Evolutionary conservation across 2,113 vertebrate genomes (phyloP).

Genomic region (Puntigrus tetrazona): DNA sequence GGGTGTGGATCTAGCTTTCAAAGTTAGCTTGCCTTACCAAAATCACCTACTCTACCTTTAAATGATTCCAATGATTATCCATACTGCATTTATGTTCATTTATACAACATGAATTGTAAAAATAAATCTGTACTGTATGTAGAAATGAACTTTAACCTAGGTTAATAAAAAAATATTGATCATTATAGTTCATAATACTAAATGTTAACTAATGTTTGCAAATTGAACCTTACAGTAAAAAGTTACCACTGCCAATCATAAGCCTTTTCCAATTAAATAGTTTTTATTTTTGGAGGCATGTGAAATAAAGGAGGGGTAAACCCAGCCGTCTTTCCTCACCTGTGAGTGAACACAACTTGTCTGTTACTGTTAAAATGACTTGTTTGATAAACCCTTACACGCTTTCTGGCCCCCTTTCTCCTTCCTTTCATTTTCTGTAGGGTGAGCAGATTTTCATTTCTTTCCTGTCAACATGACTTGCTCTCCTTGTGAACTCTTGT

Average conservation of each 20-base stretch:
- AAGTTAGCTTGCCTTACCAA: too few species aligned
- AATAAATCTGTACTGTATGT: not conserved
- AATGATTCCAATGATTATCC: too few species aligned
- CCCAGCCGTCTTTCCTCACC: not conserved
- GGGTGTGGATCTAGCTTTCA: too few species aligned
- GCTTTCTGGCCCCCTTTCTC: not conserved
- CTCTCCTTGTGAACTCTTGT: not conserved
- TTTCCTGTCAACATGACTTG: not conserved
- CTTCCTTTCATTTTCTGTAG: not conserved
- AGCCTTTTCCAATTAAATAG: not conserved
- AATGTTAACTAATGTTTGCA: not conserved
- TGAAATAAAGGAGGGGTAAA: not conserved
- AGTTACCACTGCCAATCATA: not conserved
- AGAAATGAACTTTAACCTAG: not conserved
- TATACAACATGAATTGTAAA: not conserved
- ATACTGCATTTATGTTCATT: too few species aligned
- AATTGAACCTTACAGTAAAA: not conserved
- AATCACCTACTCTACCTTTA: too few species aligned
- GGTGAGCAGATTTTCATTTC: constrained; percentile 13
- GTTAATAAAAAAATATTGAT: not conserved
- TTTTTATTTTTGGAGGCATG: not conserved
- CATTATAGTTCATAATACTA: not conserved
- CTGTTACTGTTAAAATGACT: not conserved
- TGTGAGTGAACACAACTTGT: not conserved
- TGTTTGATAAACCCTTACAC: constrained; percentile 3